Evolutionary conservation across 2,113 vertebrate species (phyloP).

Genomic region (Junco hyemalis): DNA sequence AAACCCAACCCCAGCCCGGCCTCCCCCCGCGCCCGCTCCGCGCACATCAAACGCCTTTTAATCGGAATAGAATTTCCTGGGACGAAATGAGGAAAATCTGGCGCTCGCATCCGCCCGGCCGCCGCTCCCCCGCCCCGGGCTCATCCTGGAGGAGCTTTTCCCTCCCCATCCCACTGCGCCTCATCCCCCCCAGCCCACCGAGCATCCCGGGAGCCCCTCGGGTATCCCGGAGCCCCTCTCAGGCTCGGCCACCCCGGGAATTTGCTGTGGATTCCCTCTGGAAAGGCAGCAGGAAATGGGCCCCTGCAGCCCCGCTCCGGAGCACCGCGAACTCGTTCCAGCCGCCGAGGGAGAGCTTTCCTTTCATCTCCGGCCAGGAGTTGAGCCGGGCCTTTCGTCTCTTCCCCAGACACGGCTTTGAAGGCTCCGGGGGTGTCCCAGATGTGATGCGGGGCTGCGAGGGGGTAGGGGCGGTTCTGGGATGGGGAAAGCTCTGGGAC

Average conservation of each 20-base stretch:
- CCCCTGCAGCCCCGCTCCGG: neutral
- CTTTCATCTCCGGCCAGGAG: constrained; percentile 60
- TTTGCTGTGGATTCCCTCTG: neutral
- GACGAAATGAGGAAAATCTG: constrained; percentile 62
- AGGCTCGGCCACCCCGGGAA: neutral
- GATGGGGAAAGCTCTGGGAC: neutral
- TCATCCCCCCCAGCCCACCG: rapidly evolving
- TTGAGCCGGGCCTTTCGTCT: constrained; percentile 21
- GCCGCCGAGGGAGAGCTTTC: neutral
- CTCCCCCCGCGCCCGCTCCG: neutral
- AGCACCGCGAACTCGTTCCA: constrained; percentile 46
- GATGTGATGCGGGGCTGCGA: constrained; percentile 25
- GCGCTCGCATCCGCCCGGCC: neutral
- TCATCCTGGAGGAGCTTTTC: neutral
- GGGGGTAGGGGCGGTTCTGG: neutral
- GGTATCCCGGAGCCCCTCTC: neutral
- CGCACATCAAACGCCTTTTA: constrained; percentile 43
- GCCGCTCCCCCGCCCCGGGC: neutral
- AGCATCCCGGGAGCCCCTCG: neutral
- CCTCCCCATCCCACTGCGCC: neutral
- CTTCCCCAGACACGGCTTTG: constrained; percentile 27
- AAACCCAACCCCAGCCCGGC: neutral
- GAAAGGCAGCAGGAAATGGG: neutral
- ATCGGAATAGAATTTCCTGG: constrained; percentile 64
- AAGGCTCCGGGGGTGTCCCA: constrained; percentile 44